Percentiles rank a stretch among this genome's conserved stretches.
phyloP scores from a whole-genome alignment of 2,113 vertebrate genomes.

The Perccottus glenii region DNA sequence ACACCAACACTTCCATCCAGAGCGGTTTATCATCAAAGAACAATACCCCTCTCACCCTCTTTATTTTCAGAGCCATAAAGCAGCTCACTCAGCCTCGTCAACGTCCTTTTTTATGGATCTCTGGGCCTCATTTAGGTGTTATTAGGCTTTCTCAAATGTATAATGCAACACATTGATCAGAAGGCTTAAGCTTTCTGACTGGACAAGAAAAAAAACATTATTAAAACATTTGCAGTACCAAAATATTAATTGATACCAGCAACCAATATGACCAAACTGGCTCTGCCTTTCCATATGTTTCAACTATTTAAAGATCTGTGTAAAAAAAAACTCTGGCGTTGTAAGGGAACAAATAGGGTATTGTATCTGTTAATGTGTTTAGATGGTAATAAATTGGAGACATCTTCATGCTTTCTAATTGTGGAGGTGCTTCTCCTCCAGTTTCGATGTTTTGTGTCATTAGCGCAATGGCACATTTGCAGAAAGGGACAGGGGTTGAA shows the following conservation, averaged over 20 bases:
- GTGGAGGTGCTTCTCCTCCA: slow-evolving; percentile 37
- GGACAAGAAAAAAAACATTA: slow-evolving; percentile 17
- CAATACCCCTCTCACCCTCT: slow-evolving; percentile 50
- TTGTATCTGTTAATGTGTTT: background rate
- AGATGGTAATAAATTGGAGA: slow-evolving; percentile 35
- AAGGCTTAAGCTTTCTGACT: slow-evolving; percentile 51
- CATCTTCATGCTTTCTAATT: slow-evolving; percentile 58
- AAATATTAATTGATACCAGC: background rate
- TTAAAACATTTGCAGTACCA: slow-evolving; percentile 7
- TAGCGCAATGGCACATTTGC: slow-evolving; percentile 53
- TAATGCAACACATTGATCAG: slow-evolving; percentile 70
- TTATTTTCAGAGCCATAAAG: slow-evolving; percentile 66
- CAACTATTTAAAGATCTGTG: no score
- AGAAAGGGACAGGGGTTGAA: slow-evolving; percentile 50
- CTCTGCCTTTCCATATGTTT: no score
- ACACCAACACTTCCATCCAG: slow-evolving; percentile 24
- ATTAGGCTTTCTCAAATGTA: slow-evolving; percentile 68
- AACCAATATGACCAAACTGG: no score
- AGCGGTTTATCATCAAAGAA: slow-evolving; percentile 67
- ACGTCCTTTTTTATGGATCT: slow-evolving; percentile 74
- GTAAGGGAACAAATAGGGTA: background rate
- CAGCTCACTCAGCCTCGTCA: slow-evolving; percentile 51
- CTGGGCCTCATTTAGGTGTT: slow-evolving; percentile 74
- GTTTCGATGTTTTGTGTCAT: slow-evolving; percentile 74
- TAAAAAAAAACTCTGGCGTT: no score